These are phyloP conservation scores for Panopea generosa DNA, from an alignment of 2,888 invertebrate species.

Conservation along the genomic window DNA sequence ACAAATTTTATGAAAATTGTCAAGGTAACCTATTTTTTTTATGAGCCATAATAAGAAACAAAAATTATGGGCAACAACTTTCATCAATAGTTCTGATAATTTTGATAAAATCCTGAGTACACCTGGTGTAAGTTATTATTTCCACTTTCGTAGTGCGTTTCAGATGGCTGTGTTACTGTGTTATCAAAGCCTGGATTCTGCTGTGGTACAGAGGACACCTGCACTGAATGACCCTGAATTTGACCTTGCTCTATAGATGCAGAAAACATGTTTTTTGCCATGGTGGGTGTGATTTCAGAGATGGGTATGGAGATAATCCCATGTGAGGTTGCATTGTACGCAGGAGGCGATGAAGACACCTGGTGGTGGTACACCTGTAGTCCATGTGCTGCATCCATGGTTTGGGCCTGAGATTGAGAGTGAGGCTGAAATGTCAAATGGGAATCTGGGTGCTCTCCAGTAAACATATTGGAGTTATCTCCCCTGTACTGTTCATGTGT, in stretches of 20 bases:
- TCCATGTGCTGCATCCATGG: slow-evolving; percentile 13
- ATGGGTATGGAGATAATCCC: slow-evolving; percentile 12
- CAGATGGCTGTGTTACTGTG: neutral
- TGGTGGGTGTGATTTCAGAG: slow-evolving; percentile 10
- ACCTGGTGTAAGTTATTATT: slow-evolving; percentile 9
- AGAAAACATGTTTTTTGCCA: slow-evolving; percentile 15
- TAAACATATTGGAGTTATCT: neutral
- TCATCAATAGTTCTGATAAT: neutral
- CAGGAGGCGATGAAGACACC: slow-evolving; percentile 28
- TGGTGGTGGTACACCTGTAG: slow-evolving; percentile 27
- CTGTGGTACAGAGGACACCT: neutral
- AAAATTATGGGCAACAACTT: too few relatives aligned
- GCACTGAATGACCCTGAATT: slow-evolving; percentile 6
- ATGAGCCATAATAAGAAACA: too few relatives aligned
- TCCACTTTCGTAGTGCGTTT: neutral
- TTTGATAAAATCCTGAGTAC: slow-evolving; percentile 19
- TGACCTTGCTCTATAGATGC: slow-evolving; percentile 23
- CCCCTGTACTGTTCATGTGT: neutral
- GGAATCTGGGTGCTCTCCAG: neutral
- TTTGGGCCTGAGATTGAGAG: slow-evolving; percentile 8
- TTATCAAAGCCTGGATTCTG: slow-evolving; percentile 4
- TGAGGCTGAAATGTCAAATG: neutral
- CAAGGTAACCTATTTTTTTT: too few relatives aligned
- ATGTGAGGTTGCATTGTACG: slow-evolving; percentile 26
- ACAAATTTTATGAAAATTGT: too few relatives aligned